Conservation (phyloP, 2,888 invertebrate species). For the Micropterix aruncella region DNA sequence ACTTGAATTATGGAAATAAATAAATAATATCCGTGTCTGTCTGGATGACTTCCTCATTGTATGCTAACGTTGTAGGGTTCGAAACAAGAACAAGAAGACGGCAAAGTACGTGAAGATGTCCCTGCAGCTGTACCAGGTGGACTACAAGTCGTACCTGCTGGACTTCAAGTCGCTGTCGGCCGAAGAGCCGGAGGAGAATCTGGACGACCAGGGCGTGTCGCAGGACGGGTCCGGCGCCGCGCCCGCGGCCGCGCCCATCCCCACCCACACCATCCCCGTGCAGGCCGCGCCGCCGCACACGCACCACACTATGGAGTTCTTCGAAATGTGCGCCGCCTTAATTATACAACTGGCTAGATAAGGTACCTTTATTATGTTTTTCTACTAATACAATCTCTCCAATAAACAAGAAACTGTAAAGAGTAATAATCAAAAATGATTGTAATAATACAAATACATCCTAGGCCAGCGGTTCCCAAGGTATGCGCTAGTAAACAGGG, state of each 20-base stretch:
- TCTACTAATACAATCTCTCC: too few relatives aligned
- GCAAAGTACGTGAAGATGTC: slow-evolving; percentile 91
- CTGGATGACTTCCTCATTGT: slow-evolving; percentile 1
- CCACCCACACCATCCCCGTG: slow-evolving; percentile 18
- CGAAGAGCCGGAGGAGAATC: slow-evolving; percentile 45
- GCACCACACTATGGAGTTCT: slow-evolving; percentile 99
- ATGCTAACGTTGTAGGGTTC: slow-evolving; percentile 55
- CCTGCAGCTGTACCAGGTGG: slow-evolving; percentile 96
- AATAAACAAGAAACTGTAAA: too few relatives aligned
- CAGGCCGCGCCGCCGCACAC: slow-evolving; percentile 31
- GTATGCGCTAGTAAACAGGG: too few relatives aligned
- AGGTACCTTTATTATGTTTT: too few relatives aligned
- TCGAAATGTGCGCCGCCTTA: slow-evolving; percentile 98
- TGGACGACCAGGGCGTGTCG: slow-evolving; percentile 20
- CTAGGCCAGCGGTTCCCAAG: too few relatives aligned
- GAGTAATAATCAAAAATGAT: too few relatives aligned
- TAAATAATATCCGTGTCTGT: neutral
- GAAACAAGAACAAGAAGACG: slow-evolving; percentile 78
- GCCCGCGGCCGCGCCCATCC: slow-evolving; percentile 16
- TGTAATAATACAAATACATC: too few relatives aligned
- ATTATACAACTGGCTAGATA: slow-evolving; percentile 96
- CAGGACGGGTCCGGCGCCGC: slow-evolving; percentile 15
- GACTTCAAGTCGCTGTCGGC: slow-evolving; percentile 93
- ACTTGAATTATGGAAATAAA: too few relatives aligned
- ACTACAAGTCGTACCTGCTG: slow-evolving; percentile 91